A percentile compares a stretch with the other conserved stretches of the same genome.
Conservation (phyloP, 2,113 vertebrate genomes). For the Dinomys branickii region DNA sequence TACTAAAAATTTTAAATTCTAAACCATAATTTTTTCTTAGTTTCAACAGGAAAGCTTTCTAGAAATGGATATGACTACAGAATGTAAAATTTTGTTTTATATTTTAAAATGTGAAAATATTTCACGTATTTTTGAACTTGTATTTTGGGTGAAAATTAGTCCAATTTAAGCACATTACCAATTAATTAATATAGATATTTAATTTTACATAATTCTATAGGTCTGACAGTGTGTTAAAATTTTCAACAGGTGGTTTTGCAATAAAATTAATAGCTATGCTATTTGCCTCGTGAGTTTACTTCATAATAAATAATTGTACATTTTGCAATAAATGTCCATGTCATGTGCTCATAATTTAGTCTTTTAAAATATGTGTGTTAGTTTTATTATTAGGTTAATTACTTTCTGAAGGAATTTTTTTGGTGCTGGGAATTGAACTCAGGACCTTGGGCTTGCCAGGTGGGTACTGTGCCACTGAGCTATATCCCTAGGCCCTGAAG, state of each 20-base stretch:
- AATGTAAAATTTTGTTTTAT: not conserved
- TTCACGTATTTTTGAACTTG: not conserved
- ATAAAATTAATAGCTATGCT: not conserved
- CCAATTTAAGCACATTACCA: conserved; percentile 43
- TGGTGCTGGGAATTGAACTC: too few species aligned
- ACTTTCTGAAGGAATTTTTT: not conserved
- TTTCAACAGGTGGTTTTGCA: not conserved
- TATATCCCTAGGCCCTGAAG: too few species aligned
- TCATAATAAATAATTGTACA: conserved; percentile 6
- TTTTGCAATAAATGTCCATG: not conserved
- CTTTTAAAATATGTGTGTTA: conserved; percentile 15
- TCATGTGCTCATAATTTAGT: conserved; percentile 56
- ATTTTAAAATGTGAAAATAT: not conserved
- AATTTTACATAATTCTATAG: not conserved
- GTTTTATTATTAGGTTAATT: conserved; percentile 23
- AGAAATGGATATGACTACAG: not conserved
- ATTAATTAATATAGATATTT: conserved; percentile 18
- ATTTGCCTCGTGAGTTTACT: not conserved
- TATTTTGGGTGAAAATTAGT: conserved; percentile 38
- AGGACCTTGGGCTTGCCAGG: too few species aligned
- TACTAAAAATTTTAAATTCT: not conserved
- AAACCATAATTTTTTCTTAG: conserved; percentile 46
- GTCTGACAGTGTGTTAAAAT: conserved; percentile 39
- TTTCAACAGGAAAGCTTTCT: not conserved
- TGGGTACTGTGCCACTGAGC: too few species aligned